Base-by-base conservation (phyloP, 2,797 vertebrate genomes). In the Caiman crocodilus region DNA sequence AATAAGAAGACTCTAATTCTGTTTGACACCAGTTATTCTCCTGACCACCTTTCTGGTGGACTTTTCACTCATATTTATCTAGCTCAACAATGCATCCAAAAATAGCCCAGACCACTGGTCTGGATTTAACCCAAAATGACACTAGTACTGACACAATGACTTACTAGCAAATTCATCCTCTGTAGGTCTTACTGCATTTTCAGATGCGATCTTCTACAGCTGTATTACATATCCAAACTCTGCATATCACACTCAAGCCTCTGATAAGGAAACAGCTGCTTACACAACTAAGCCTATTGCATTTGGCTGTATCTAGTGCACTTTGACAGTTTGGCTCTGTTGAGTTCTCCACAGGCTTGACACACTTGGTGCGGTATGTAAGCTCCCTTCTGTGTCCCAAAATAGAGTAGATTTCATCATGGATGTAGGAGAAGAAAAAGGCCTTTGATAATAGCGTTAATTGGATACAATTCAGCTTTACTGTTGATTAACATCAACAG, bases 201-300 rank as follows among this genome's bases (percentile, higher is more conserved):
- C 84, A 58, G 56, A 85, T 77, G 79, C 60, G 74, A 61, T 59
- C 56, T 69, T 35, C 85, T 42, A 18, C 89, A 94, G 92, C 85
- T 96, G 84, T 20, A 17, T 25, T 63, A 20, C 42, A 17, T 69
- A 88, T 60, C 84, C 90, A 77, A 67, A n/a, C 26, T 65, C 83
- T 5, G 12, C 14, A 16, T 60, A 28, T 84, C 82, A 79, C 79
- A 85, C 79, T 92, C 93, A 73, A 2, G 14, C 5, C 23, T 82
- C 88, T 64, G 85, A 93, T 92, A 94, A 94, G 77, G 73, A 95
- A 88, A 84, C 75, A 83, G 85, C 84, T 82, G 84, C 25, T 94
- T 87, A 84, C 88, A 75, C 63, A 94, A 5, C 42, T 50, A 26
- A 42, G 35, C 69, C 69, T 61, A 79, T 88, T 73, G 26, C n/a